Evolutionary conservation across 2,113 vertebrate genomes (phyloP), one percentile per base, ranked within the genome.

Genomic region (Oreochromis aureus): DNA sequence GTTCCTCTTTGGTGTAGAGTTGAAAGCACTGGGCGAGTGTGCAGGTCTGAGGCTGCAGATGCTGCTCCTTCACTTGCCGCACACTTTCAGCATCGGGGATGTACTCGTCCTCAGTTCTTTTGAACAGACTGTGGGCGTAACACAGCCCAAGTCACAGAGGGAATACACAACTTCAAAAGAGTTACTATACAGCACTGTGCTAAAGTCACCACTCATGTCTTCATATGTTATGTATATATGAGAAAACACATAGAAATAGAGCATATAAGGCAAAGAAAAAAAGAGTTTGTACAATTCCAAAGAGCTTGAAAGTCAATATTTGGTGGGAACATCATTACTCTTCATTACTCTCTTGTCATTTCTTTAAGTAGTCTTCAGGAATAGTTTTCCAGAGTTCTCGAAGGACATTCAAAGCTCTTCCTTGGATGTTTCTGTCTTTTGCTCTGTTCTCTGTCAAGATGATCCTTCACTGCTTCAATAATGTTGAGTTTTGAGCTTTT

Each of bases 1-100:
- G 98, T 54, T 99, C 99, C 96, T 99, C 98, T 98, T 99, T 99
- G 97, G 99, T 99, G 97, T 99, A 99, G 73, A 99, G 98, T 88
- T 99, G 98, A 96, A 99, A 99, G 95, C 99, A 99, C 95, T 99
- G 98, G 82, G 98, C 97, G n/a, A 99, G 97, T 66, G 98, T 98
- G 95, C 98, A 99, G 87, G 95, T 97, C 93, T 99, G 98, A 87
- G 99, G 98, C 95, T 99, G 98, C 76, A 98, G 97, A 92, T 99
- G 99, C 63, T 97, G 97, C 94, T 98, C 98, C 95, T 96, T 98
- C 86, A 97, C 97, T 88, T 98, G 96, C 71, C 98, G 98, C 83
- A 99, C 98, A 0, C 98, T 99, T 84, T 99, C 98, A 0, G 98
- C 97, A 66, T 99, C 98, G 2, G 98, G 98, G 93, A 99, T 97